phyloP scores from a whole-genome alignment of 2,113 vertebrate species.

The Prolemur simus region DNA sequence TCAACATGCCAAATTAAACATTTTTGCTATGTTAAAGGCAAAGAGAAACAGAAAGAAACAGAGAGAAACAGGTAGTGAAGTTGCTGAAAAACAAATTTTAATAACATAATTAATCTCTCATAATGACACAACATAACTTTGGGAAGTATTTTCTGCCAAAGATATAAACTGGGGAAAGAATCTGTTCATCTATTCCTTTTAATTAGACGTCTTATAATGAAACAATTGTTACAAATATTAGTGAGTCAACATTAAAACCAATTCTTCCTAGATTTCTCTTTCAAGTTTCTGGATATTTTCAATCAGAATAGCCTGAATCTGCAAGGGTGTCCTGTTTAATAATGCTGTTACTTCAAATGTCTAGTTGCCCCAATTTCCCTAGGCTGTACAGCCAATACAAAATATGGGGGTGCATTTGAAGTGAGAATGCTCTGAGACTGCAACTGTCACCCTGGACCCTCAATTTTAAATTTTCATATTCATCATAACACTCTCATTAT shows the following conservation, averaged over 20 bases:
- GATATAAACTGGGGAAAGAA: neutral
- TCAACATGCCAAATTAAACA: neutral
- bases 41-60: neutral
- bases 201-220: neutral
- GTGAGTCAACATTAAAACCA: neutral
- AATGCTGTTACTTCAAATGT: neutral
- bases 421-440: neutral
- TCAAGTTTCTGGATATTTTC: neutral
- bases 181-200: neutral
- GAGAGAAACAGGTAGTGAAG: neutral
- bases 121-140: neutral
- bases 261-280: constrained; percentile 20
- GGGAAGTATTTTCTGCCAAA: neutral
- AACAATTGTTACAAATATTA: neutral
- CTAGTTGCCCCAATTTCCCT: neutral
- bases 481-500: neutral
- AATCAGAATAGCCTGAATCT: neutral
- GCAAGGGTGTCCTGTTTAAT: neutral
- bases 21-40: neutral
- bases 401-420: neutral
- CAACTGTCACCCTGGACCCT: neutral
- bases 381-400: neutral
- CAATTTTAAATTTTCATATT: neutral
- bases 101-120: neutral
- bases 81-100: neutral